These are phyloP conservation scores for Formica aserva DNA, from an alignment of 2,888 invertebrate species.

Conservation along the genomic window DNA sequence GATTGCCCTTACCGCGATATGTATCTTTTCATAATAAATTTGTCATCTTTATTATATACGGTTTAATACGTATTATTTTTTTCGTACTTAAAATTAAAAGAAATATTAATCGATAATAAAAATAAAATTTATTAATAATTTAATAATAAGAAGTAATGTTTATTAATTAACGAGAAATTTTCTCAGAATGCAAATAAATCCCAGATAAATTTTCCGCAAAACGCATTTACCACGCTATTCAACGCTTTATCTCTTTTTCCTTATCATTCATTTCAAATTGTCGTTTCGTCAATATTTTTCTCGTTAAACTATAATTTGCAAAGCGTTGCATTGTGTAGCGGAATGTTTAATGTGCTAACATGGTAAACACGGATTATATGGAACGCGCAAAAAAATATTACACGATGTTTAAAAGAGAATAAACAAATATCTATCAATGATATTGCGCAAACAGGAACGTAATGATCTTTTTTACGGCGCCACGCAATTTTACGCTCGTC, in stretches of 20 bases:
- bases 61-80: background rate
- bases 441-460: conserved; percentile 21
- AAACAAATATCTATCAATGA: conserved; percentile 34
- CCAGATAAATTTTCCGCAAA: background rate
- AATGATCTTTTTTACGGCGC: conserved; percentile 30
- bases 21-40: conserved; percentile 1
- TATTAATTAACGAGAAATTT: background rate
- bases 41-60: background rate
- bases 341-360: background rate
- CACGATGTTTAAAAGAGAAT: conserved; percentile 15
- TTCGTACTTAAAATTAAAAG: background rate
- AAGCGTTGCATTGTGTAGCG: background rate
- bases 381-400: background rate
- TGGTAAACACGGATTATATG: background rate
- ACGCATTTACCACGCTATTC: background rate
- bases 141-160: background rate
- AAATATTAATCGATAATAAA: background rate
- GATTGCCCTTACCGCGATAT: conserved; percentile 1
- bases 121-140: no score
- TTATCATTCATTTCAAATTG: background rate
- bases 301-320: conserved; percentile 2
- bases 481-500: conserved; percentile 35
- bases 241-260: background rate
- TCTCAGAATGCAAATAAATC: background rate
- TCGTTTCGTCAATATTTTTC: conserved; percentile 17